Base-by-base conservation (phyloP, 1,140 invertebrate species). In the Meloidogyne floridensis region DNA sequence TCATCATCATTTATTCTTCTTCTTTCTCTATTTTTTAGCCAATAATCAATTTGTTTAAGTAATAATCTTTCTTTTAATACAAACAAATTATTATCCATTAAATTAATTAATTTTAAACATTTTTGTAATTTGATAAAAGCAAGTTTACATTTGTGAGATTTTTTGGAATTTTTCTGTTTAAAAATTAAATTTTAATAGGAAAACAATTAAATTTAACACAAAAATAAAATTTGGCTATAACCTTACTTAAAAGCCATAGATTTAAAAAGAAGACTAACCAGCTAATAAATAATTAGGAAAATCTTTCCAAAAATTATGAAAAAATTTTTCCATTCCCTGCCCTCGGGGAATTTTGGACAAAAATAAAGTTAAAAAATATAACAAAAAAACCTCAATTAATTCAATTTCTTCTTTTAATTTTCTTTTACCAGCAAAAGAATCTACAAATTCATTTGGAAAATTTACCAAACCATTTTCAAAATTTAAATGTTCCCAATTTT, bases 391-490 rank as follows among this genome's bases (percentile, higher is more conserved):
- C 59, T 65, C n/a, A 65, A 65, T 65, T 65, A 69, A 32, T 69
- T 69, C 47, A 42, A 42, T 59, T 77, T 77, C 75, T 51, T 75
- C 74, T 42, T 18, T 43, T 59, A 43, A 77, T 51, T 69, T 15
- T 72, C 7, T 20, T 69, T 42, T 43, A 10, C 82, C 82, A 11
- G 82, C 70, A 18, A 9, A 15, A 65, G 56, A 84, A n/a, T 82
- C 82, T n/a, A 20, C 13, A 81, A 15, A 81, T 54, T 82, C 82
- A 32, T 54, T 51, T 11, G 82, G 82, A n/a, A 82, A 82, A 43
- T 65, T 82, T 13, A 56, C n/a, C n/a, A 83, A 10, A 15, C 71
- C 82, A 3, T 15, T 65, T 54, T 82, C 80, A 83, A 82, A 82
- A 71, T 82, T 54, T 15, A 82, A 75, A 70, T 72, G 65, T 20